Percentiles rank a stretch among this genome's conserved stretches.
Conservation (phyloP, 2,888 invertebrate species). For the Chrysomela aeneicollis region DNA sequence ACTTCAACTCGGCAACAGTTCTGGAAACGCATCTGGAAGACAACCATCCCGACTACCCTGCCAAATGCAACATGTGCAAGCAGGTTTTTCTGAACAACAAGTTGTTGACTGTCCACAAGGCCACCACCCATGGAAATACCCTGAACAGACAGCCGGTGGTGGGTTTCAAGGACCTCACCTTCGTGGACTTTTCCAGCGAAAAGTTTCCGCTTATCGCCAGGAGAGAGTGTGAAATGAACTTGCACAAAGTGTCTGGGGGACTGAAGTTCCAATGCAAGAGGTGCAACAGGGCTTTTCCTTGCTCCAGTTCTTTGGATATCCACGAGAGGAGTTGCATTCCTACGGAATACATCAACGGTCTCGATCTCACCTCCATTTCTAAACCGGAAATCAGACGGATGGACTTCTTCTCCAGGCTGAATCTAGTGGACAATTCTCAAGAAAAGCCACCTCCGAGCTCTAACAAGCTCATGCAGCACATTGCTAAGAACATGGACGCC, state of each 20-base stretch:
- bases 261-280: slow-evolving; percentile 75
- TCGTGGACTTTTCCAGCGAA: slow-evolving; percentile 80
- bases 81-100: slow-evolving; percentile 78
- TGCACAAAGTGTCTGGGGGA: slow-evolving; percentile 66
- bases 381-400: slow-evolving; percentile 73
- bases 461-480: slow-evolving; percentile 50
- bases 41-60: slow-evolving; percentile 71
- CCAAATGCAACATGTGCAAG: slow-evolving; percentile 76
- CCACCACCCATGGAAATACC: slow-evolving; percentile 65
- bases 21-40: slow-evolving; percentile 73
- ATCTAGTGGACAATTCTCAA: slow-evolving; percentile 76
- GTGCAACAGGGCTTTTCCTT: slow-evolving; percentile 77
- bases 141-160: slow-evolving; percentile 63
- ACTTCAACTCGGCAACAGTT: slow-evolving; percentile 67
- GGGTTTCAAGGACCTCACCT: slow-evolving; percentile 76
- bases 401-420: slow-evolving; percentile 83
- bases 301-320: slow-evolving; percentile 71
- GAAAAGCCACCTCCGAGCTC: slow-evolving; percentile 45
- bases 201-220: slow-evolving; percentile 83
- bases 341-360: slow-evolving; percentile 44
- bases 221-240: slow-evolving; percentile 73
- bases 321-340: slow-evolving; percentile 68
- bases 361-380: slow-evolving; percentile 56
- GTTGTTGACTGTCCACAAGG: slow-evolving; percentile 74
- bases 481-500: slow-evolving; percentile 61